Evolutionary conservation across 2,797 vertebrate genomes (phyloP), one percentile per base, ranked within the genome.

Genomic region (Alca torda): DNA sequence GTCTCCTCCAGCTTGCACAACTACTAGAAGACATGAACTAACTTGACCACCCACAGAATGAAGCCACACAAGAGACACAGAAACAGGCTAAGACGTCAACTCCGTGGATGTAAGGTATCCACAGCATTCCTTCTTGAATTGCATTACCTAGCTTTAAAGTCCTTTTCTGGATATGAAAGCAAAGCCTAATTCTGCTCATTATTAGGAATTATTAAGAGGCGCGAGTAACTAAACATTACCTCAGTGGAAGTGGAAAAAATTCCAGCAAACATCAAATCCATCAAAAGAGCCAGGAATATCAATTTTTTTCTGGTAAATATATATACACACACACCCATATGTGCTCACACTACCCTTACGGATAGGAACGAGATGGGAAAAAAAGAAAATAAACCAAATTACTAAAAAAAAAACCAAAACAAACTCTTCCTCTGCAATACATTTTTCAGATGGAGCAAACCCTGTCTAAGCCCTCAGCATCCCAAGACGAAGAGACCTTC

Each of bases 401-500:
- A 14, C 12, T 31, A 20, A 33, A 35, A 60, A 8, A 16, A 15
- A 39, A 39, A 39, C 37, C 28, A 57, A 78, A 78, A 28, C 5
- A 54, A 68, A 7, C 7, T 41, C 11, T 63, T 53, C 8, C 17
- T 73, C 51, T 3, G 0, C 3, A 20, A 46, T 2, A 0, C 16
- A 43, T 57, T 60, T 57, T 26, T 18, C 0, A 6, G 12, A 50
- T 6, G 0, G 4, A 87, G 1, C 2, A 72, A 78, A 84, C 3
- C 18, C 20, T 43, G 2, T 4, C 24, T 30, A 69, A 79, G 23
- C 10, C 30, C 26, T 43, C 17, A 65, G 1, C 20, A 54, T 68
- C 28, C 23, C 1, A 10, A 77, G 4, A 28, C 0, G 0, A 78
- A 14, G 1, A 30, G 0, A 1, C 2, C 16, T 57, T 37, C 63